phyloP scores from a whole-genome alignment of 2,888 invertebrate species.

The Leucophenga montana region DNA sequence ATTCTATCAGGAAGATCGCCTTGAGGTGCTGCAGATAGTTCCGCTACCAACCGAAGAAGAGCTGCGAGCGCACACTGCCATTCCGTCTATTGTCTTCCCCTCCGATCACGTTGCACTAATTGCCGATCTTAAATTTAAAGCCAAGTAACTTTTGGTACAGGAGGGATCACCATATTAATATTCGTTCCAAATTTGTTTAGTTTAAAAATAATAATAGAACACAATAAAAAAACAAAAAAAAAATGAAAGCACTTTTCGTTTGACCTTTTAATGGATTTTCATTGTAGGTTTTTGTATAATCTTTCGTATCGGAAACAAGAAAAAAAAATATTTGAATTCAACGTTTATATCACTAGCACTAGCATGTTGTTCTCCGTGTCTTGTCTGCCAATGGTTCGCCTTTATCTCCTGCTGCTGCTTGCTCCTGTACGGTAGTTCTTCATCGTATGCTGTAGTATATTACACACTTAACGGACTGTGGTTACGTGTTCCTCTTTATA shows the following conservation, averaged over 20 bases:
- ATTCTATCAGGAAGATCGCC: slow-evolving; percentile 81
- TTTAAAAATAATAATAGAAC: too few relatives aligned
- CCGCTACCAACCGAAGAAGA: slow-evolving; percentile 88
- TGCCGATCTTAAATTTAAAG: slow-evolving; percentile 79
- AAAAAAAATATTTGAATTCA: not conserved
- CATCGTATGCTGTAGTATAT: too few relatives aligned
- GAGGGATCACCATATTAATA: too few relatives aligned
- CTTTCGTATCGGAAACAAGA: slow-evolving; percentile 9
- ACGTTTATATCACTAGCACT: not conserved
- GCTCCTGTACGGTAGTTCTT: too few relatives aligned
- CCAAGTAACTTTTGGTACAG: not conserved
- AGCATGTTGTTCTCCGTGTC: not conserved
- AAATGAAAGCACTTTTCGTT: too few relatives aligned
- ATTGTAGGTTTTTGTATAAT: not conserved
- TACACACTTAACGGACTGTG: too few relatives aligned
- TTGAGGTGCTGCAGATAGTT: slow-evolving; percentile 81
- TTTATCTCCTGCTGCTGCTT: not conserved
- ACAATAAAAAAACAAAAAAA: too few relatives aligned
- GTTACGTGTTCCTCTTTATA: too few relatives aligned
- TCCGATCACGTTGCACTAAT: slow-evolving; percentile 95
- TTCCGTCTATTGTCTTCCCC: slow-evolving; percentile 92
- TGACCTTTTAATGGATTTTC: too few relatives aligned
- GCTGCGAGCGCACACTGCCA: slow-evolving; percentile 81
- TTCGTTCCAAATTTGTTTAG: too few relatives aligned
- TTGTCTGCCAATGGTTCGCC: too few relatives aligned